phyloP scores from a whole-genome alignment of 2,113 vertebrate genomes.

The Geococcyx californianus region DNA sequence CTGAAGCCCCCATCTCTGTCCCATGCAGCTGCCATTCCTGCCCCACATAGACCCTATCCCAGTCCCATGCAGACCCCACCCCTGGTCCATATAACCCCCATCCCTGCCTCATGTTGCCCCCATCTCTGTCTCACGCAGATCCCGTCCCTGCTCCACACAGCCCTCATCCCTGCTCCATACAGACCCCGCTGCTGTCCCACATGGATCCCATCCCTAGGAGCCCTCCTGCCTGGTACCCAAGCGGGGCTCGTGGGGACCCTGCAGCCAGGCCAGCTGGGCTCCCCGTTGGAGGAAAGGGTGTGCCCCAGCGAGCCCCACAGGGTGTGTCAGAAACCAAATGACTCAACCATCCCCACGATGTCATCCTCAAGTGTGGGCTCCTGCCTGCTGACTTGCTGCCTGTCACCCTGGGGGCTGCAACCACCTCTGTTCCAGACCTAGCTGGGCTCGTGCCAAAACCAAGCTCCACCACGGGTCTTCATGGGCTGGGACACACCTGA shows the following conservation, averaged over 20 bases:
- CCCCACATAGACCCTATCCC: background rate
- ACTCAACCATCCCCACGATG: background rate
- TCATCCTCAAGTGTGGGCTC: background rate
- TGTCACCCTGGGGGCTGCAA: too few species aligned
- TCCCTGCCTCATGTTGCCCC: background rate
- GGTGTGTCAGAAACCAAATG: background rate
- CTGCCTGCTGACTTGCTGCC: too few species aligned
- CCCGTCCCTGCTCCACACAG: too few species aligned
- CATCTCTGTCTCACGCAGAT: background rate
- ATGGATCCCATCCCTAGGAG: too few species aligned
- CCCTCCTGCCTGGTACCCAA: rapidly evolving
- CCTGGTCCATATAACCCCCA: rapidly evolving
- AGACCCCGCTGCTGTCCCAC: too few species aligned
- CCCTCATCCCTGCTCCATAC: background rate
- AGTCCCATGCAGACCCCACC: rapidly evolving
- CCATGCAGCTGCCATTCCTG: background rate
- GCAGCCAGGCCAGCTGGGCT: background rate
- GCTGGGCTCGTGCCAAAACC: too few species aligned
- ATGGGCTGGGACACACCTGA: background rate
- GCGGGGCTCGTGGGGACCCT: background rate
- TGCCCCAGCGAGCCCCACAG: rapidly evolving
- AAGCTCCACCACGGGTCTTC: background rate
- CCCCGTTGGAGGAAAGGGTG: background rate
- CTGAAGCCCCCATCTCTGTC: background rate
- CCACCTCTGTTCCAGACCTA: background rate